A percentile compares a stretch with the other conserved stretches of the same genome.
Conservation (phyloP, 2,113 vertebrate species). For the Lampris megalopsis region DNA sequence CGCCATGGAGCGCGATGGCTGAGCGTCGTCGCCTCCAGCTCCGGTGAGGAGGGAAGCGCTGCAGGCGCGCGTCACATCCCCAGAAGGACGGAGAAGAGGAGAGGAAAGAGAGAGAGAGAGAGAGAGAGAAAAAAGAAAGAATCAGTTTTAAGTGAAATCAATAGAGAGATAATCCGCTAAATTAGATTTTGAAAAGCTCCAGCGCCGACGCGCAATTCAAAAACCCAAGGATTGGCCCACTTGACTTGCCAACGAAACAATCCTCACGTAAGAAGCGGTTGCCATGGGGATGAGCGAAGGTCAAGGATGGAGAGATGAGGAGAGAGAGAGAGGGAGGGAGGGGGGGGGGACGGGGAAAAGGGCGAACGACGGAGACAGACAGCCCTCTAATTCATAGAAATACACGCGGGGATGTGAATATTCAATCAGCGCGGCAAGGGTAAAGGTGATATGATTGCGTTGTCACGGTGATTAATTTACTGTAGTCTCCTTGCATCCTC, state of each 20-base stretch:
- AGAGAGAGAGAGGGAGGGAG: slow-evolving; percentile 22
- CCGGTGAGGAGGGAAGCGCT: slow-evolving; percentile 41
- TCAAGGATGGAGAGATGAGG: slow-evolving; percentile 65
- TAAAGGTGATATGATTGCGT: slow-evolving; percentile 60
- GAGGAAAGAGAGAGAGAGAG: too few relatives aligned
- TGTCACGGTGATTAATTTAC: slow-evolving; percentile 66
- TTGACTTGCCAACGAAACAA: slow-evolving; percentile 74
- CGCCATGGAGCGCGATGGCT: slow-evolving; percentile 41
- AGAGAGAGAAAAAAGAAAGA: slow-evolving; percentile 72
- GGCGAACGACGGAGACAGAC: slow-evolving; percentile 28
- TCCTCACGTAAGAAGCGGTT: slow-evolving; percentile 66
- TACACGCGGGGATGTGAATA: slow-evolving; percentile 59
- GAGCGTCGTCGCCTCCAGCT: slow-evolving; percentile 54
- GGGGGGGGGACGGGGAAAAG: background rate
- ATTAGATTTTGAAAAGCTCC: slow-evolving; percentile 81
- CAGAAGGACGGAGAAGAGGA: slow-evolving; percentile 56
- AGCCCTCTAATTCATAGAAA: slow-evolving; percentile 55
- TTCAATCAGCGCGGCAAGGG: slow-evolving; percentile 25
- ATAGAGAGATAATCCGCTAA: slow-evolving; percentile 83
- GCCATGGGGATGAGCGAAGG: slow-evolving; percentile 77
- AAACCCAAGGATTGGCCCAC: slow-evolving; percentile 72
- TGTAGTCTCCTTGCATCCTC: slow-evolving; percentile 9
- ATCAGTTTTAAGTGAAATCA: slow-evolving; percentile 82
- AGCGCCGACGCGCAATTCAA: slow-evolving; percentile 68
- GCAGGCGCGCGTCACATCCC: slow-evolving; percentile 45